Evolutionary conservation across 2,113 vertebrate species (phyloP).

Genomic region (Tetrax tetrax): DNA sequence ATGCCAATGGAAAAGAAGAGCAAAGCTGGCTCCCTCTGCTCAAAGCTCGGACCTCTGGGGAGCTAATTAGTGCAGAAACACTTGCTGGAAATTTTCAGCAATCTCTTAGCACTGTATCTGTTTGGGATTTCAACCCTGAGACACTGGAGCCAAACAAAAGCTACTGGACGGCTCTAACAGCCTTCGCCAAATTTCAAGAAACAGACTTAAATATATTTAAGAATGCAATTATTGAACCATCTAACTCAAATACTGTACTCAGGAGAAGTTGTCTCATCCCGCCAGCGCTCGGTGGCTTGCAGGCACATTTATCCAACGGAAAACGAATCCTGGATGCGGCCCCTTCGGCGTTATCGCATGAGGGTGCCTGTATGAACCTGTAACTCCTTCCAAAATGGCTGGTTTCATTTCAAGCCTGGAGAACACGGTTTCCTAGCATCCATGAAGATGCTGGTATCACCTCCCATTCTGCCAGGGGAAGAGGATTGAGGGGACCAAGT

Average conservation of each 20-base stretch:
- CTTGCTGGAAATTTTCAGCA: constrained; percentile 21
- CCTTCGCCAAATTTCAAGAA: neutral
- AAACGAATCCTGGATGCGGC: neutral
- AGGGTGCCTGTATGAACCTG: neutral
- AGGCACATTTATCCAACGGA: neutral
- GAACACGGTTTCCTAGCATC: neutral
- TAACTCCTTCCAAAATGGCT: rapidly evolving
- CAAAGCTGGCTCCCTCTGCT: constrained; percentile 34
- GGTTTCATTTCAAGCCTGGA: neutral
- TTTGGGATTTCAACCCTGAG: constrained; percentile 43
- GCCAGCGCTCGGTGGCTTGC: rapidly evolving
- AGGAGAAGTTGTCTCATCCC: neutral
- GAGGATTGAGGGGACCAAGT: neutral
- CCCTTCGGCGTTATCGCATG: rapidly evolving
- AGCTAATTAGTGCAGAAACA: constrained; percentile 63
- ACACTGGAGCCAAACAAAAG: constrained; percentile 46
- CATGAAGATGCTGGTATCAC: rapidly evolving
- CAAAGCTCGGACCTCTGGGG: constrained; percentile 64
- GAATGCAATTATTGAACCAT: neutral
- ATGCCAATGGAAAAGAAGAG: constrained; percentile 24
- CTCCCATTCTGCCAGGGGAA: neutral
- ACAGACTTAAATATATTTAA: neutral
- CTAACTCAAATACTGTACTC: neutral
- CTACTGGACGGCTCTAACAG: neutral
- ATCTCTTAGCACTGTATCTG: constrained; percentile 1